A percentile compares a stretch with the other conserved stretches of the same genome.
These are phyloP conservation scores for Trogon melanurus DNA, from an alignment of 2,113 vertebrate genomes.

Conservation along the genomic window DNA sequence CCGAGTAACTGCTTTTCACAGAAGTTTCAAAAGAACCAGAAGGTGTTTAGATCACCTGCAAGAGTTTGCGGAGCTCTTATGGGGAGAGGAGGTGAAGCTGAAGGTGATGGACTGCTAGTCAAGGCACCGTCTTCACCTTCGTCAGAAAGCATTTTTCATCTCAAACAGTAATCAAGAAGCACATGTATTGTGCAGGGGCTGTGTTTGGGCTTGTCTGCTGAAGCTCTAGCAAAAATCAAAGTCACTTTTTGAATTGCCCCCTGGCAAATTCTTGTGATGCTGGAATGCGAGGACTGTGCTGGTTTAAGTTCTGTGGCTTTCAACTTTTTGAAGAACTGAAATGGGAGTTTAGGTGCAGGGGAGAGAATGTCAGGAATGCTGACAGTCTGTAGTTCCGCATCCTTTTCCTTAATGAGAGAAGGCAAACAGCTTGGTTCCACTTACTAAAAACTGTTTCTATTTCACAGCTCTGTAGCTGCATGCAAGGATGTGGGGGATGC, in stretches of 20 bases:
- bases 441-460: not conserved
- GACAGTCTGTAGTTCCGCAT: conserved; percentile 19
- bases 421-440: not conserved
- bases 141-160: not conserved
- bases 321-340: not conserved
- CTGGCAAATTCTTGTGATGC: conserved; percentile 27
- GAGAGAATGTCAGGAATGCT: conserved; percentile 72
- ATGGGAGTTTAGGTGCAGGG: not conserved
- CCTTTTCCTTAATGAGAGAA: conserved; percentile 25
- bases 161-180: not conserved
- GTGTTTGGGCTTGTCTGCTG: not conserved
- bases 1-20: not conserved
- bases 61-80: not conserved
- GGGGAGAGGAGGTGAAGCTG: not conserved
- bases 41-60: not conserved
- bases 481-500: not conserved
- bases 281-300: not conserved
- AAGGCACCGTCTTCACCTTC: not conserved
- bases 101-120: not conserved
- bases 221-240: not conserved
- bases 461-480: not conserved
- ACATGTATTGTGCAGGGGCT: not conserved
- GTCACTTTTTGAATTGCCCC: not conserved
- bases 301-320: conserved; percentile 2
- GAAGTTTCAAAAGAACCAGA: not conserved